Conservation (phyloP, 2,797 vertebrate genomes). For the Echeneis naucrates region DNA sequence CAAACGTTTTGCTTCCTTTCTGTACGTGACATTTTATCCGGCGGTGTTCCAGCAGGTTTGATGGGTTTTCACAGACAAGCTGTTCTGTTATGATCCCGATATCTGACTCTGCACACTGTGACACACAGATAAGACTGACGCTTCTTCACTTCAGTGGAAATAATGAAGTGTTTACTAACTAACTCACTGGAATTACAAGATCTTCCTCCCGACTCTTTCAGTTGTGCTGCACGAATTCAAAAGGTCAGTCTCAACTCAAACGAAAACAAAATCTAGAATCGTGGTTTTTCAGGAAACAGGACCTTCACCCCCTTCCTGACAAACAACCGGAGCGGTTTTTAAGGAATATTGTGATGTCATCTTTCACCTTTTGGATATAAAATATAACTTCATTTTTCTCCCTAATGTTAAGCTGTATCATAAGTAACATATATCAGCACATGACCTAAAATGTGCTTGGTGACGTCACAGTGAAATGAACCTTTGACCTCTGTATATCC, state of each 20-base stretch:
- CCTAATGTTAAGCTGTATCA: too few relatives aligned
- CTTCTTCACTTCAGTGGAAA: slow-evolving; percentile 22
- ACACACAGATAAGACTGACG: slow-evolving; percentile 38
- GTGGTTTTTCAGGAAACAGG: too few relatives aligned
- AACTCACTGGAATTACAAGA: slow-evolving; percentile 2
- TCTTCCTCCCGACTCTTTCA: not conserved
- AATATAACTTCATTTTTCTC: too few relatives aligned
- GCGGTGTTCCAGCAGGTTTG: slow-evolving; percentile 36
- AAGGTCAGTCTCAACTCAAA: not conserved
- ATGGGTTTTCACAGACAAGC: slow-evolving; percentile 29
- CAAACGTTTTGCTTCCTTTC: slow-evolving; percentile 43
- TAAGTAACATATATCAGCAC: too few relatives aligned
- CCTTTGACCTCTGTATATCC: too few relatives aligned
- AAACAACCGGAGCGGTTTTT: too few relatives aligned
- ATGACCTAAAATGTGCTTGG: too few relatives aligned
- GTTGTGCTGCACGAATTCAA: not conserved
- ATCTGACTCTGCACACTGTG: slow-evolving; percentile 35
- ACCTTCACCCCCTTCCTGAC: too few relatives aligned
- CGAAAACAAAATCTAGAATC: too few relatives aligned
- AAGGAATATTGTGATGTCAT: too few relatives aligned
- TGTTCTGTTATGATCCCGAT: slow-evolving; percentile 36
- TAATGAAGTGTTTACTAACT: slow-evolving; percentile 31
- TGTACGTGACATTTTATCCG: slow-evolving; percentile 47
- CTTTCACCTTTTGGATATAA: too few relatives aligned
- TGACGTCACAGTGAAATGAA: too few relatives aligned